Base-by-base conservation (phyloP, 2,113 vertebrate species). In the Archocentrus centrarchus region DNA sequence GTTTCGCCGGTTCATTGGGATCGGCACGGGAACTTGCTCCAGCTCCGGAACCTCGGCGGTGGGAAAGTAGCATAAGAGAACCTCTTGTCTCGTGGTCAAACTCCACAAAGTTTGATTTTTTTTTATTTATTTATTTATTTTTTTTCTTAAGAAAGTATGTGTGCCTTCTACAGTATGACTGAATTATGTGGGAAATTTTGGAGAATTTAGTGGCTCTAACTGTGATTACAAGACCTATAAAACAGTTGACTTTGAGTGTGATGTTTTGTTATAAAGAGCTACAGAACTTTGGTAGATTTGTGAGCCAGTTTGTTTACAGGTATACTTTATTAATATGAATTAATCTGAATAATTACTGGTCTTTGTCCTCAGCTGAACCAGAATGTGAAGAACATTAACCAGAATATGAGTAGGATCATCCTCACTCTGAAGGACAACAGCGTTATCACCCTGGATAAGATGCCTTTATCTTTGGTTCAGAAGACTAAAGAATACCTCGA, bases 401-500 rank as follows among this genome's bases (percentile, higher is more conserved):
- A 96, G 62, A 94, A 93, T 55, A 1, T 24, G 5, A 97, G 90
- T 86, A 96, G 97, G 27, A 91, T 99, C 83, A 96, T 96, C 88
- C 88, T 99, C 20, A 97, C 96, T 1, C 89, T 99, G 66, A 98
- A 98, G 89, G 98, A 99, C 90, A 94, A 92, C 53, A 97, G 96
- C 84, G 95, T 96, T 60, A 96, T 99, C 82, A 96, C 94, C 2
- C 95, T 99, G 86, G 98, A 99, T 83, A 98, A 97, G 92, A 94
- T 98, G 37, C 94, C 97, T 0, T 73, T 83, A 11, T 87, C 96
- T 35, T 95, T 99, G 75, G 96, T 95, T 6, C 96, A 97, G 85
- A 97, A 97, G 92, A 97, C 98, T 86, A 96, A 97, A 75, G 96
- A 98, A 59, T 99, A 97, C 92, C 93, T 99, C 95, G 98, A 99